Conservation (phyloP, 2,113 vertebrate genomes). For the Podarcis raffonei region DNA sequence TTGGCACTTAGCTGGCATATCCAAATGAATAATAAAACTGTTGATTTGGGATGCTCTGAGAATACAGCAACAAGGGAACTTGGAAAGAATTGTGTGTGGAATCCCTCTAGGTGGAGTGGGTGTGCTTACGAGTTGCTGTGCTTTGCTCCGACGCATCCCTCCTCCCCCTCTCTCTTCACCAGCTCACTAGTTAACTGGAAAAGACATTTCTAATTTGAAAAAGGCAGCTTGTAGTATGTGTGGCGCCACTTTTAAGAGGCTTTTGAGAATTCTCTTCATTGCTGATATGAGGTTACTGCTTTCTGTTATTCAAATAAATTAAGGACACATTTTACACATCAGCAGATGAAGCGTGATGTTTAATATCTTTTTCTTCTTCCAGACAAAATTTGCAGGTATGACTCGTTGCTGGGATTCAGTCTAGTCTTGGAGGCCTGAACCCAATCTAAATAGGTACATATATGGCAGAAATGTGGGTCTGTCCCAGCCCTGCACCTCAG, state of each 20-base stretch:
- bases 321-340: slow-evolving; percentile 64
- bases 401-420: fast-evolving
- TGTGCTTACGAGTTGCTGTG: fast-evolving
- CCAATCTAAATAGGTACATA: neutral
- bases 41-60: neutral
- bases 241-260: slow-evolving; percentile 64
- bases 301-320: slow-evolving; percentile 62
- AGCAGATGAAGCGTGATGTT: slow-evolving; percentile 54
- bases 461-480: too few relatives aligned
- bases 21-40: fast-evolving
- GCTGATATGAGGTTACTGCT: slow-evolving; percentile 64
- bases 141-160: too few relatives aligned
- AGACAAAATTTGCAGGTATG: neutral
- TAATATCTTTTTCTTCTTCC: neutral
- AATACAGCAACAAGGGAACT: neutral
- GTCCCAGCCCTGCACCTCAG: neutral
- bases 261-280: slow-evolving; percentile 62
- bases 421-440: neutral
- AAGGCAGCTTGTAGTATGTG: slow-evolving; percentile 48
- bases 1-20: neutral
- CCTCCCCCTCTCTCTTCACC: neutral
- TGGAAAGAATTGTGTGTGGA: neutral
- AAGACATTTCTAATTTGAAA: slow-evolving; percentile 59
- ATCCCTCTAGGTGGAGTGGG: neutral
- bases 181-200: slow-evolving; percentile 26